Evolutionary conservation across 2,113 vertebrate genomes (phyloP).

Genomic region (Sphyrna mokarran): DNA sequence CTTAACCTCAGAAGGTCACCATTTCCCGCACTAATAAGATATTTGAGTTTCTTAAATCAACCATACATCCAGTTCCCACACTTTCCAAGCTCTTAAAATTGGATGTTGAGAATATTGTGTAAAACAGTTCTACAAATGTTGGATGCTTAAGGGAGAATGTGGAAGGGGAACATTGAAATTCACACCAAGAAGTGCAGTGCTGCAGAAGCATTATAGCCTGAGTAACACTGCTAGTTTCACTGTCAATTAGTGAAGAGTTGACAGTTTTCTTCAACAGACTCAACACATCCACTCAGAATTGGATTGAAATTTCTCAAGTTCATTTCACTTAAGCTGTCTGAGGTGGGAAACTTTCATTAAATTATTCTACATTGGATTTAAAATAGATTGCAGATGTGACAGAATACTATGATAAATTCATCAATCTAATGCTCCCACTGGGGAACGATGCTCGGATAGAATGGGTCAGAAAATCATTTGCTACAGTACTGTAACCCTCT

Average conservation of each 20-base stretch:
- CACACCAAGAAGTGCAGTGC: background rate
- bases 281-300: background rate
- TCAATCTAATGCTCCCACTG: background rate
- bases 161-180: background rate
- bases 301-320: background rate
- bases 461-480: background rate
- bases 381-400: background rate
- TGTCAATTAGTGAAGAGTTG: background rate
- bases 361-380: background rate
- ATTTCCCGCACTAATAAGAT: background rate
- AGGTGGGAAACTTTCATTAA: background rate
- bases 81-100: background rate
- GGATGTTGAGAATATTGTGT: background rate
- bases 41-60: background rate
- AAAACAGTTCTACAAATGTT: background rate
- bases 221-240: background rate
- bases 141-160: background rate
- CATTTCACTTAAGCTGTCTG: background rate
- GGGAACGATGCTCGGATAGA: background rate
- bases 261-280: background rate
- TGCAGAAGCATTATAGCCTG: background rate
- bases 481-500: background rate
- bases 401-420: background rate
- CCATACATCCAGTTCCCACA: background rate
- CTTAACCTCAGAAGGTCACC: background rate